These are phyloP conservation scores for Glyptemys insculpta DNA, from an alignment of 2,797 vertebrate genomes.

Conservation along the genomic window DNA sequence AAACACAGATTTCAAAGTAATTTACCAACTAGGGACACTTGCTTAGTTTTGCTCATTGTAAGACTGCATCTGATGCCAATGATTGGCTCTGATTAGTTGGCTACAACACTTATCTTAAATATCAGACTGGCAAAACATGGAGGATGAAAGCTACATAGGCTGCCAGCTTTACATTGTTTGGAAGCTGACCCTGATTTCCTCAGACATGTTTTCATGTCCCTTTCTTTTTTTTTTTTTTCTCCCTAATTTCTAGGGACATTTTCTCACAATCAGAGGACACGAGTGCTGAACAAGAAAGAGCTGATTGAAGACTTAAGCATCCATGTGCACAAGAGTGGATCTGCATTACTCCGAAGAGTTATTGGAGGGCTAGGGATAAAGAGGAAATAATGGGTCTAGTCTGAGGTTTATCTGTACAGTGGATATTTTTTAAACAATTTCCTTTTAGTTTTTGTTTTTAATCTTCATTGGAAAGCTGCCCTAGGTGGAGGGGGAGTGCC, in stretches of 20 bases:
- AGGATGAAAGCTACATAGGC: neutral
- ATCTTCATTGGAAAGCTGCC: slow-evolving; percentile 16
- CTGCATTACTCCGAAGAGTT: slow-evolving; percentile 70
- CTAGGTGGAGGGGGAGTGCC: slow-evolving; percentile 15
- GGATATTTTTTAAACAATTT: neutral
- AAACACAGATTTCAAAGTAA: neutral
- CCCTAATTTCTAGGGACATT: slow-evolving; percentile 80
- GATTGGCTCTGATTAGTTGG: neutral
- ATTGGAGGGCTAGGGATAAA: slow-evolving; percentile 75
- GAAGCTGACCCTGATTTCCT: slow-evolving; percentile 37
- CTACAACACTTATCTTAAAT: neutral
- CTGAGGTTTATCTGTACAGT: slow-evolving; percentile 14
- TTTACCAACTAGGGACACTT: neutral
- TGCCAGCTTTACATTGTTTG: slow-evolving; percentile 21
- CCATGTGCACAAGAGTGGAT: slow-evolving; percentile 76
- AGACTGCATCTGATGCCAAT: neutral
- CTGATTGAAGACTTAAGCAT: slow-evolving; percentile 79
- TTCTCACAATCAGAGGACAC: slow-evolving; percentile 78
- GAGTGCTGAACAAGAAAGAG: slow-evolving; percentile 80
- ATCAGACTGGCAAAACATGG: neutral
- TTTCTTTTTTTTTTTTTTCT: slow-evolving; percentile 33
- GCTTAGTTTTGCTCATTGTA: neutral
- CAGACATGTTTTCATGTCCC: slow-evolving; percentile 26
- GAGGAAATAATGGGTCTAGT: slow-evolving; percentile 70
- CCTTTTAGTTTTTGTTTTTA: slow-evolving; percentile 51